Percentiles rank a stretch among this genome's conserved stretches.
These are phyloP conservation scores for Caradrina kadenii DNA, from an alignment of 2,888 invertebrate species.

Conservation along the genomic window DNA sequence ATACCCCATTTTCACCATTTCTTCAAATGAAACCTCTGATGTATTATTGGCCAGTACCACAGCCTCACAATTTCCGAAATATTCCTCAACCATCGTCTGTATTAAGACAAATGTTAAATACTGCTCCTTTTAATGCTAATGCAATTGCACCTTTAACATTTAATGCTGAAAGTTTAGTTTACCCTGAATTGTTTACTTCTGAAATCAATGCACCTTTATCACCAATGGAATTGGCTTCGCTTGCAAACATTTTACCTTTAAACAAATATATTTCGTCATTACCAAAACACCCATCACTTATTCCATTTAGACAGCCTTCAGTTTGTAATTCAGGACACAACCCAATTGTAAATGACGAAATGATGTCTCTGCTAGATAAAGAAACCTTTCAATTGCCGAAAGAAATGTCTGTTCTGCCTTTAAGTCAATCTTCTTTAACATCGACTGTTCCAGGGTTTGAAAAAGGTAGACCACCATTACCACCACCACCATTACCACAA, in stretches of 20 bases:
- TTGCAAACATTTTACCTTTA: neutral
- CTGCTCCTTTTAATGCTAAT: neutral
- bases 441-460: neutral
- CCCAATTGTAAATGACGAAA: neutral
- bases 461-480: too few relatives aligned
- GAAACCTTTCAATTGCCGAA: neutral
- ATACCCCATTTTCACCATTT: neutral
- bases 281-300: neutral
- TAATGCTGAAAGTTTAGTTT: neutral
- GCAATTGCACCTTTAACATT: neutral
- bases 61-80: neutral
- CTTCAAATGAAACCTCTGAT: neutral
- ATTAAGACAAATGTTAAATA: neutral
- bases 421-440: neutral
- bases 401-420: constrained; percentile 3
- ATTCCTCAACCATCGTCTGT: neutral
- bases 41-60: neutral
- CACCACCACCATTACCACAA: too few relatives aligned
- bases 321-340: neutral
- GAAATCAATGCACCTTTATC: neutral
- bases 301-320: neutral
- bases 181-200: neutral
- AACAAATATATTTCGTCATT: neutral
- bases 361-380: neutral
- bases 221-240: neutral